phyloP scores from a whole-genome alignment of 2,113 vertebrate genomes.

The Atherinomorus stipes region DNA sequence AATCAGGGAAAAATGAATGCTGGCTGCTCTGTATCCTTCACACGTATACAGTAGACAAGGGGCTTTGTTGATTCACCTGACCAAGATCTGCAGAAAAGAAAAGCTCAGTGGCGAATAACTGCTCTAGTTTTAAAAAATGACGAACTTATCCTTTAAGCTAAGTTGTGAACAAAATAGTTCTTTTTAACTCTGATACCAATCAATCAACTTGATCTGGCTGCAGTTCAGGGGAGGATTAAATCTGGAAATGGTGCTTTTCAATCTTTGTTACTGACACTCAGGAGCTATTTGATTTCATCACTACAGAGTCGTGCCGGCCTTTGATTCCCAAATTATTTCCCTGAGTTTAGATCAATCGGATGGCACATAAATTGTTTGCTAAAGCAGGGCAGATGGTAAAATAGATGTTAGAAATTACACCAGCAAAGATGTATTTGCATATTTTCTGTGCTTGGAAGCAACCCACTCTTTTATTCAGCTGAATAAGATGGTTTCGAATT shows the following conservation, averaged over 20 bases:
- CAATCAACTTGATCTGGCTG: slow-evolving; percentile 14
- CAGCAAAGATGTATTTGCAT: neutral
- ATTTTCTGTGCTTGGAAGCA: slow-evolving; percentile 9
- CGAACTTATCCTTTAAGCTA: slow-evolving; percentile 15
- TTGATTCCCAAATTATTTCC: neutral
- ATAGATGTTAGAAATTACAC: slow-evolving; percentile 13
- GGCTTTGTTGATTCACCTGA: slow-evolving; percentile 7
- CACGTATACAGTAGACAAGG: slow-evolving; percentile 23
- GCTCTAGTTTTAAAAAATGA: slow-evolving; percentile 16
- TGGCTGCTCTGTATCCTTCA: slow-evolving; percentile 20
- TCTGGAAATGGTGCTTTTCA: neutral
- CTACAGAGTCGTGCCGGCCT: neutral
- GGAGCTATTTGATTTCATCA: neutral
- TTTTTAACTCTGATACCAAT: slow-evolving; percentile 17
- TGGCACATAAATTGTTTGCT: neutral
- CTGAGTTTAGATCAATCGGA: neutral
- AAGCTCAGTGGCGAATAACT: neutral
- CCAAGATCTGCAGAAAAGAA: neutral
- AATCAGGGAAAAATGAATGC: slow-evolving; percentile 45
- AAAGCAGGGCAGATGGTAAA: neutral
- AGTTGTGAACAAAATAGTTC: slow-evolving; percentile 3
- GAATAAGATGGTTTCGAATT: neutral
- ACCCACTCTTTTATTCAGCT: slow-evolving; percentile 10
- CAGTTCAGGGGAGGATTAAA: slow-evolving; percentile 30
- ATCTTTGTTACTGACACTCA: slow-evolving; percentile 1